Evolutionary conservation across 37 sponge, comb jelly and placozoan species (phyloP).

Genomic region (Aplysina aerophoba): DNA sequence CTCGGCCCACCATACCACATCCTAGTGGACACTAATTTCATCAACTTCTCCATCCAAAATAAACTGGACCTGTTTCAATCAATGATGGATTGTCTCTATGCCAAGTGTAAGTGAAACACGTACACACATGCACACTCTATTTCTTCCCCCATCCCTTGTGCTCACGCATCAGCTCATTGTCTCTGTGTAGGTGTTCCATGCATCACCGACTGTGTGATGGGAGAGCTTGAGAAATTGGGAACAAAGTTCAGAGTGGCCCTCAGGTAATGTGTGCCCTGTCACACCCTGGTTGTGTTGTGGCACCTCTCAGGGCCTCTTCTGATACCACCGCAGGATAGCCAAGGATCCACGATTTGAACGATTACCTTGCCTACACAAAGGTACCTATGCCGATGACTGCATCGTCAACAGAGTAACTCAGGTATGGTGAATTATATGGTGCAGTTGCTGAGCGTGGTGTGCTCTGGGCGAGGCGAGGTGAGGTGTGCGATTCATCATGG

Average conservation of each 20-base stretch:
- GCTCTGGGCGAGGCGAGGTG: too few relatives aligned
- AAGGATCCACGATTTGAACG: conserved; percentile 97
- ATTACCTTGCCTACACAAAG: conserved; percentile 94
- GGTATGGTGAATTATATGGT: conserved; percentile 50
- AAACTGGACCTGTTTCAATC: conserved; percentile 94
- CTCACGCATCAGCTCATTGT: background rate
- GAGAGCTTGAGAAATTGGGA: conserved; percentile 96
- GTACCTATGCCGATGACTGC: conserved; percentile 99
- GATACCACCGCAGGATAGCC: conserved; percentile 60
- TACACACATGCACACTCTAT: background rate
- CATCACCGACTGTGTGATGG: conserved; percentile 99
- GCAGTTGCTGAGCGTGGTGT: too few relatives aligned
- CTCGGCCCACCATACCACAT: conserved; percentile 96
- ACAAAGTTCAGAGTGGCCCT: conserved; percentile 95
- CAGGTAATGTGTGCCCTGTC: conserved; percentile 29
- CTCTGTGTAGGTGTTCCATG: conserved; percentile 82
- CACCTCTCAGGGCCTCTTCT: background rate
- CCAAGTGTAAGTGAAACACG: conserved; percentile 79
- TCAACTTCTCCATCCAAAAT: conserved; percentile 97
- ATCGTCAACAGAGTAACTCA: conserved; percentile 93
- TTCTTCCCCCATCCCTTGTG: background rate
- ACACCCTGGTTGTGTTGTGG: too few relatives aligned
- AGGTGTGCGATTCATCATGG: too few relatives aligned
- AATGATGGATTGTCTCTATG: conserved; percentile 97
- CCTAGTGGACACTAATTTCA: conserved; percentile 96